A percentile compares a stretch with the other conserved stretches of the same genome.
Conservation (phyloP, 2,797 vertebrate genomes). For the Hyperoplus immaculatus region DNA sequence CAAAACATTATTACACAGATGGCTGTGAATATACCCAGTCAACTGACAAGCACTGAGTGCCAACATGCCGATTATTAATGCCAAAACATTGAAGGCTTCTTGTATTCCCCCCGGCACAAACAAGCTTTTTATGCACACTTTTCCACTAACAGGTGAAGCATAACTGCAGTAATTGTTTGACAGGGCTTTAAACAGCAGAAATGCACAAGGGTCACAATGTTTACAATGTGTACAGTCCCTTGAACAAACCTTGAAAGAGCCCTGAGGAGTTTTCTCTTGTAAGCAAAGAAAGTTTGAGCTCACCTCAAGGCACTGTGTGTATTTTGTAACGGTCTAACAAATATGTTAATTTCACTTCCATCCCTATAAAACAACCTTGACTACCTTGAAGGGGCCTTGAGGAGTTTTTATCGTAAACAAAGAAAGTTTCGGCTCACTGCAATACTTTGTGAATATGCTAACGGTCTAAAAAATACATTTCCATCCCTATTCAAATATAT, state of each 20-base stretch:
- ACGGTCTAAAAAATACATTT: no score
- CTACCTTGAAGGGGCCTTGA: no score
- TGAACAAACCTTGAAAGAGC: neutral
- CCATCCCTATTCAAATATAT: no score
- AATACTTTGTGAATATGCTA: no score
- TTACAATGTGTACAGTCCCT: neutral
- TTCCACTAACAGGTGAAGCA: neutral
- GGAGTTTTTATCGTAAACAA: no score
- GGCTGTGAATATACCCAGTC: neutral
- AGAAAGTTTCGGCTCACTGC: no score
- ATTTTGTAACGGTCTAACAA: neutral
- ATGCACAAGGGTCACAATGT: neutral
- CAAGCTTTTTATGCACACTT: neutral
- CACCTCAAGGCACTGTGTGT: neutral
- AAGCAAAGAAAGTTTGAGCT: constrained; percentile 1
- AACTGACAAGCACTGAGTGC: neutral
- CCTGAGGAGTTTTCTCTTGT: neutral
- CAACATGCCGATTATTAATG: neutral
- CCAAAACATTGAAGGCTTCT: neutral
- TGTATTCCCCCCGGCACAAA: neutral
- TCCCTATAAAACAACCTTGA: neutral
- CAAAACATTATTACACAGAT: constrained; percentile 10
- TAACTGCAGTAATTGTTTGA: neutral
- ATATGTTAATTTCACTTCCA: neutral
- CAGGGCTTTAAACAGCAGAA: neutral